Percentiles rank a stretch among this genome's conserved stretches.
Evolutionary conservation across 1,140 invertebrate genomes (phyloP).

Genomic region (Pemphigus obesinymphae): DNA sequence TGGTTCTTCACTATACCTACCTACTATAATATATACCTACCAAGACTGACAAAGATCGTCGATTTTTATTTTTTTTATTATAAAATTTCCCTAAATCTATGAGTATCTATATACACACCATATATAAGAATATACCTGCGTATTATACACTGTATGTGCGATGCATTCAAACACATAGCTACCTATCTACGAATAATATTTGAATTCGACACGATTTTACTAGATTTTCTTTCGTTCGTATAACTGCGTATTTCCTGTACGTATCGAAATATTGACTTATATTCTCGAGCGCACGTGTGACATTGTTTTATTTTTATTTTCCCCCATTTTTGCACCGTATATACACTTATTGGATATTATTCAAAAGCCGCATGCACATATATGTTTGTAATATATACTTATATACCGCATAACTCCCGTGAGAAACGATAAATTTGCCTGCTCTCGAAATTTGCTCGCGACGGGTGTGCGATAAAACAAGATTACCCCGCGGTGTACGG

Average conservation of each 20-base stretch:
- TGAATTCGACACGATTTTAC: background rate
- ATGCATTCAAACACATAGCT: no score
- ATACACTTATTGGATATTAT: background rate
- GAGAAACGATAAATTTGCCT: conserved; percentile 27
- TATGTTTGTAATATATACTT: no score
- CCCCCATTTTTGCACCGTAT: background rate
- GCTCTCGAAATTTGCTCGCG: conserved; percentile 24
- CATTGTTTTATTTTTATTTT: background rate
- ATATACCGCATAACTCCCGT: conserved; percentile 14
- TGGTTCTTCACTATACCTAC: background rate
- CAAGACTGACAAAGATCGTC: no score
- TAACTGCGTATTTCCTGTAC: background rate
- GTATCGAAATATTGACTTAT: conserved; percentile 20
- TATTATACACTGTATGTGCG: no score
- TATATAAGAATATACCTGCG: no score
- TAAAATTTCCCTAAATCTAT: no score
- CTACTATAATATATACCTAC: no score
- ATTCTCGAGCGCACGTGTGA: background rate
- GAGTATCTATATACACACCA: no score
- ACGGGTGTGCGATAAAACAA: conserved; percentile 27
- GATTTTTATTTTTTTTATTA: no score
- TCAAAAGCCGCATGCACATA: conserved; percentile 2
- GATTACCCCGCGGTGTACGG: conserved; percentile 28
- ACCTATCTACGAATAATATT: background rate
- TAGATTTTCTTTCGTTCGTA: background rate